phyloP scores from a whole-genome alignment of 2,797 vertebrate genomes.

The Rhabdomys pumilio region DNA sequence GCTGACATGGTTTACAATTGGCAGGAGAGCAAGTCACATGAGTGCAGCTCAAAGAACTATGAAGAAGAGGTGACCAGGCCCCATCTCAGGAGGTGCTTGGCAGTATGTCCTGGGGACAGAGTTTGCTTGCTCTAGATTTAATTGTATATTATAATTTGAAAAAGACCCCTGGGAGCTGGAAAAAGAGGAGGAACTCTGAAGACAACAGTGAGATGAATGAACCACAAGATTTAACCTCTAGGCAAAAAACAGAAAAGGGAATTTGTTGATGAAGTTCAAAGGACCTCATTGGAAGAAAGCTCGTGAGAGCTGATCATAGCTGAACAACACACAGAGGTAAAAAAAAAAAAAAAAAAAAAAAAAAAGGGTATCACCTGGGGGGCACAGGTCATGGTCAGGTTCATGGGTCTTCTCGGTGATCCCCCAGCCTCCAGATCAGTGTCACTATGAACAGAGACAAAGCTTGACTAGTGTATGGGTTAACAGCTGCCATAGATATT shows the following conservation, averaged over 20 bases:
- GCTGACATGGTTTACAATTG: slow-evolving; percentile 48
- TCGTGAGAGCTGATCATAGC: not conserved
- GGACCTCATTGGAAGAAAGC: not conserved
- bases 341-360: too few species aligned
- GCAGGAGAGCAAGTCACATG: slow-evolving; percentile 50
- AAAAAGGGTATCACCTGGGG: not conserved
- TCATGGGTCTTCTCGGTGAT: not conserved
- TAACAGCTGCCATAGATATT: not conserved
- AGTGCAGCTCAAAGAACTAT: not conserved
- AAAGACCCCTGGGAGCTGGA: not conserved
- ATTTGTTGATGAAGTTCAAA: not conserved
- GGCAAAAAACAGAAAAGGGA: slow-evolving; percentile 26
- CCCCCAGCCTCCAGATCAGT: not conserved
- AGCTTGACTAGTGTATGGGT: not conserved
- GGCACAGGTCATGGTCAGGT: not conserved
- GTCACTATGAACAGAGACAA: not conserved
- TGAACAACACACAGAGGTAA: not conserved
- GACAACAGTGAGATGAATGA: not conserved
- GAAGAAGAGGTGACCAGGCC: slow-evolving; percentile 53
- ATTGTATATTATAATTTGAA: slow-evolving; percentile 51
- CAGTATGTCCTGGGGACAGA: not conserved
- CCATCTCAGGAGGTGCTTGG: slow-evolving; percentile 11
- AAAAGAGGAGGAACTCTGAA: not conserved
- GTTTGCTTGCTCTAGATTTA: slow-evolving; percentile 36
- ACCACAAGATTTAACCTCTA: not conserved